Conservation (phyloP, 2,797 vertebrate genomes). For the Amphiprion clarkii region DNA sequence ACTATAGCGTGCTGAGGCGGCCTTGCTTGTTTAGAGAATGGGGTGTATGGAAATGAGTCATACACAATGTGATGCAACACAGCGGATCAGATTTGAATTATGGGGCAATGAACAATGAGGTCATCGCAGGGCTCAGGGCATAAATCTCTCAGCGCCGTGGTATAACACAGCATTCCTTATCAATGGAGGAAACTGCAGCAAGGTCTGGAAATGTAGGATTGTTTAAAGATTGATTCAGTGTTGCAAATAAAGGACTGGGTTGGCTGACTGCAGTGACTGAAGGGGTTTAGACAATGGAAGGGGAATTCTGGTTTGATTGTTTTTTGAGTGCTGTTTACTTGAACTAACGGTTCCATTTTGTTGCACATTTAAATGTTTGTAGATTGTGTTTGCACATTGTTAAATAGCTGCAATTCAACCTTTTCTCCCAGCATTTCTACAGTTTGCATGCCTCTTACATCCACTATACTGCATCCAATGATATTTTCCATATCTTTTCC, state of each 20-base stretch:
- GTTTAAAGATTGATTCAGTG: slow-evolving; percentile 55
- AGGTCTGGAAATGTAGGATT: slow-evolving; percentile 60
- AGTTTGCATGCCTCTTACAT: slow-evolving; percentile 39
- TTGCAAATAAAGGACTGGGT: slow-evolving; percentile 31
- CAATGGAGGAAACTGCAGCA: slow-evolving; percentile 71
- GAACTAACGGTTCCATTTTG: slow-evolving; percentile 9
- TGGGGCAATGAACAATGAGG: slow-evolving; percentile 84
- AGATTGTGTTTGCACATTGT: slow-evolving; percentile 18
- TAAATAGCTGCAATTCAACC: slow-evolving; percentile 18
- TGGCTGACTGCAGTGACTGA: slow-evolving; percentile 21
- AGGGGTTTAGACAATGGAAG: slow-evolving; percentile 62
- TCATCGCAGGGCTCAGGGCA: slow-evolving; percentile 78
- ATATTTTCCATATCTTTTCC: slow-evolving; percentile 79
- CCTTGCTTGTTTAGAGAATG: slow-evolving; percentile 71
- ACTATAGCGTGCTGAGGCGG: slow-evolving; percentile 46
- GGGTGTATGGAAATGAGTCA: slow-evolving; percentile 77
- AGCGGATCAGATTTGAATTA: slow-evolving; percentile 82
- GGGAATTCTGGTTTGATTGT: slow-evolving; percentile 57
- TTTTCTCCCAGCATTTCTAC: slow-evolving; percentile 1
- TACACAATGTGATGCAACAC: slow-evolving; percentile 80
- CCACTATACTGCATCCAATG: slow-evolving; percentile 59
- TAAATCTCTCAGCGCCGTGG: slow-evolving; percentile 68
- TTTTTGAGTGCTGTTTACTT: slow-evolving; percentile 33
- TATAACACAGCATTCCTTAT: slow-evolving; percentile 73
- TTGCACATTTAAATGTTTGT: slow-evolving; percentile 14